Evolutionary conservation across 2,888 invertebrate species (phyloP).

Genomic region (Agonopterix arenella): DNA sequence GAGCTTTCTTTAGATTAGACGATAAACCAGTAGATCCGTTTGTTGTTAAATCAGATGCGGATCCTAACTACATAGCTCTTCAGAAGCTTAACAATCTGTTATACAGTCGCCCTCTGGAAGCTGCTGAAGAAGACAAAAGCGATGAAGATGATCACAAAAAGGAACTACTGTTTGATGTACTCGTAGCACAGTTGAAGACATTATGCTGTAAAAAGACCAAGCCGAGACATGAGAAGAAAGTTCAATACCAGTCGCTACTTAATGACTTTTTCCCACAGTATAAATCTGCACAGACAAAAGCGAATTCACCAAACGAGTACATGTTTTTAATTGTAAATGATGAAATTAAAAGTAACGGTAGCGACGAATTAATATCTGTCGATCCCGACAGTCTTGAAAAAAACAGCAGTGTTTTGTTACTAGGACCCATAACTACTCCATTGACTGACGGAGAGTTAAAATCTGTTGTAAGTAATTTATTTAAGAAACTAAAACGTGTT

Average conservation of each 20-base stretch:
- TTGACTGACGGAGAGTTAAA: constrained; percentile 49
- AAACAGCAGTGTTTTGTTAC: constrained; percentile 57
- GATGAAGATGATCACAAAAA: constrained; percentile 37
- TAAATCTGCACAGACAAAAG: background rate
- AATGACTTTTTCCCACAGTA: constrained; percentile 19
- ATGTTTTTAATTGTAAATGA: constrained; percentile 65
- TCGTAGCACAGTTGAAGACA: constrained; percentile 56
- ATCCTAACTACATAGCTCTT: constrained; percentile 41
- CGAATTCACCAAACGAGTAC: constrained; percentile 32
- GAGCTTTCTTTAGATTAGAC: constrained; percentile 45
- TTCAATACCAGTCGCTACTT: constrained; percentile 21
- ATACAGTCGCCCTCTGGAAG: constrained; percentile 31
- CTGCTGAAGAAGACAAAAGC: constrained; percentile 24
- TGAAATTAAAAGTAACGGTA: constrained; percentile 50
- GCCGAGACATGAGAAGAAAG: constrained; percentile 16
- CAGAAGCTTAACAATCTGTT: constrained; percentile 51
- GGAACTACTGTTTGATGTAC: constrained; percentile 55
- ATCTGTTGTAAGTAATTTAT: constrained; percentile 45
- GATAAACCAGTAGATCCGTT: constrained; percentile 44
- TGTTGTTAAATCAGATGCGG: constrained; percentile 23
- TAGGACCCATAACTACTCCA: constrained; percentile 57
- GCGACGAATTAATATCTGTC: constrained; percentile 51
- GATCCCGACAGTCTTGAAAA: constrained; percentile 58
- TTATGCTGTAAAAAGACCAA: constrained; percentile 54
- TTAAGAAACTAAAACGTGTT: background rate